Base-by-base conservation (phyloP, 2,888 invertebrate genomes). In the Chaetoderma sp. region DNA sequence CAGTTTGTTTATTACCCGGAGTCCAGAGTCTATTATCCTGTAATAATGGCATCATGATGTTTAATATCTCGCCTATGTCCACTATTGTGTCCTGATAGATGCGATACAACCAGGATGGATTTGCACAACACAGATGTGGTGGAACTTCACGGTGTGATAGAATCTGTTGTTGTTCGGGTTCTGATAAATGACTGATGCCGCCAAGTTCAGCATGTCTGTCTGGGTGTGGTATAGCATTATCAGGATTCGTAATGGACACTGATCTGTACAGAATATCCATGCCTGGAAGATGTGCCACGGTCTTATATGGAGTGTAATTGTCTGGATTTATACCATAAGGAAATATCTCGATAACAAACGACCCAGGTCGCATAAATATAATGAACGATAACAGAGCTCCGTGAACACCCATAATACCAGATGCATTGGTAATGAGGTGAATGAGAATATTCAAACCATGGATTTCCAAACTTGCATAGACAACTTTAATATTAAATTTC, bases 11-110 rank as follows among this genome's bases (percentile, higher is more conserved):
- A 45, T n/a, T 2, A 27, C 23, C 5, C 21, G 42, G 16, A 25
- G 2, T 8, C 2, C 6, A 4, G 2, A 4, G n/a, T 10, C 33
- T 32, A 28, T 28, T 18, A n/a, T 62, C 60, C 6, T 44, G 28
- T n/a, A 77, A 21, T 23, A 74, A 72, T 16, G 28, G 39, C 52
- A 63, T 49, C 16, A 79, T 65, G 25, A 83, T 56, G 18, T 60
- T 44, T 18, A 76, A 47, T 21, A 85, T 65, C 30, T 70, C 60
- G 8, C 36, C 44, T 30, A 78, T 68, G 69, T 87, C 85, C 0
- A 89, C 86, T 16, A 76, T 39, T 1, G 88, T 89, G 71, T 89
- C 89, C 76, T 89, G 89, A 76, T 88, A 89, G 71, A 88, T 88
- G 62, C 88, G 82, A 73, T 83, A 89, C 44, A 89, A 75, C 87